Base-by-base conservation (phyloP, 2,888 invertebrate species). In the Philopedon plagiatum region DNA sequence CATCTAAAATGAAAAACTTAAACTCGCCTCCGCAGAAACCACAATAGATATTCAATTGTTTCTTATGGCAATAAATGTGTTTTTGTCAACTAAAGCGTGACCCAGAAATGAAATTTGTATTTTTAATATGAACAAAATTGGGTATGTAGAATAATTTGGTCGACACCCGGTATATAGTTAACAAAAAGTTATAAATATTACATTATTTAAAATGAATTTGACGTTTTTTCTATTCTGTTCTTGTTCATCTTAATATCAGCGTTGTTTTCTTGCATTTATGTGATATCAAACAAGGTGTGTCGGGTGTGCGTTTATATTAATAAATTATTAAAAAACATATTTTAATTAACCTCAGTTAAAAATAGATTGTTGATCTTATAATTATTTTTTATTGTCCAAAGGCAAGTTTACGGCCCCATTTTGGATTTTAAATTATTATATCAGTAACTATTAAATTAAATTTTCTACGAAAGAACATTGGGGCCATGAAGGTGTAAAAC, bases 401-500 rank as follows among this genome's bases (percentile, higher is more conserved):
- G 19, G 11, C 19, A 21, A 19, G n/a, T 46, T 46, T 21, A n/a
- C 23, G 46, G 21, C 15, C 46, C 21, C 21, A 23, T 46, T 46
- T 23, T 21, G 21, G n/a, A n/a, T 46, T 46, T 46, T 46, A 46
- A 46, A 23, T 46, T 46, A 46, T 44, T n/a, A 19, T 23, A 19
- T 23, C 46, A n/a, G 21, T 9, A 15, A 11, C 39, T 46, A 23
- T 46, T 11, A 46, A 46, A 46, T 46, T 23, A 23, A 23, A 46
- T 46, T 46, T 46, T 46, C 46, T 46, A 23, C 46, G 9, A 19
- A 39, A n/a, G 23, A 46, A 46, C 19, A 46, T 46, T 46, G 23
- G 23, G 46, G 46, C 21, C 46, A 23, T 21, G 46, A 23, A 46
- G 46, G 46, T 46, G 46, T 46, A 46, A 46, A 46, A 46, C n/a